Base-by-base conservation (phyloP, 2,113 vertebrate genomes). In the Gopherus flavomarginatus region DNA sequence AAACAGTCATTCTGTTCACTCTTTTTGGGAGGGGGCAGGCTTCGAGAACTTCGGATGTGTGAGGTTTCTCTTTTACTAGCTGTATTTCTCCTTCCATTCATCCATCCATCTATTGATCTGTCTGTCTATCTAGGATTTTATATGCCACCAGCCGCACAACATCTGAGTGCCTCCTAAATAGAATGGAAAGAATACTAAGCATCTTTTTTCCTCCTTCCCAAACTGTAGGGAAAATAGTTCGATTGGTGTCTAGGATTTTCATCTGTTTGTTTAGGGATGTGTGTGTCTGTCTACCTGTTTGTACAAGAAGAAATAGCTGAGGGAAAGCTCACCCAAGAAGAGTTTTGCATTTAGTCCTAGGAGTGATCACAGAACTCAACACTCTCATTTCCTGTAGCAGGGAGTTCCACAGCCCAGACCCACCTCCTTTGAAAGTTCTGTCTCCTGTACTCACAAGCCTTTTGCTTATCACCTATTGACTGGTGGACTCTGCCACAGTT, bases 91-190 rank as follows among this genome's bases (percentile, higher is more conserved):
- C 56, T 90, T 82, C 26, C 13, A 62, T 29, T 42, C 38, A 72
- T 38, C n/a, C 65, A 65, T 35, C 62, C 62, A 42, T 75, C 38
- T 26, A 42, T 75, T 75, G 19, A 44, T 81, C 44, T 27, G 54
- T 80, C 86, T 83, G 1, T 91, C 81, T 89, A 3, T 65, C 50
- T 72, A 31, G 2, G 1, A 10, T 72, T 92, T 87, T 81, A 77
- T 87, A 77, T 87, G 29, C 42, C 11, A 86, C 47, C 27, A 80
- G 79, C 62, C 75, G 47, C 57, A 11, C 59, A 84, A 10, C 86
- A 77, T 94, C n/a, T 12, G 86, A 65, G 49, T 83, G 96, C 56
- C 75, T 93, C 89, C 85, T 50, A 83, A 81, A 62, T 14, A 79
- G 9, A 93, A 83, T 72, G 72, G 81, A 91, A 92, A 93, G 92